Percentiles rank a stretch among this genome's conserved stretches.
phyloP scores from a whole-genome alignment of 2,888 invertebrate genomes.

The Eristalis pertinax region DNA sequence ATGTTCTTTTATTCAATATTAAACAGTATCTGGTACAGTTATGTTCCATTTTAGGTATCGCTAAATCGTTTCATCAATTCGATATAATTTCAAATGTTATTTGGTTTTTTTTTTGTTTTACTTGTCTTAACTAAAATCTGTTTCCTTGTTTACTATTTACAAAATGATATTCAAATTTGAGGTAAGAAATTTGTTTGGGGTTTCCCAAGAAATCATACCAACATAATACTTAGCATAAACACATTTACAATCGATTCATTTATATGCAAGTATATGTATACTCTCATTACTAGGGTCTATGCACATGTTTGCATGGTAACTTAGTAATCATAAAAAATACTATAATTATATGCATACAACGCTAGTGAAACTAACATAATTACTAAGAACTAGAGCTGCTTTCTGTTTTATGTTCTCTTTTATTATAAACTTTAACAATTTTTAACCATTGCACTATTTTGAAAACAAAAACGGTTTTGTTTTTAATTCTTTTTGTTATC shows the following conservation, averaged over 20 bases:
- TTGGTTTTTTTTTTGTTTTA: not conserved
- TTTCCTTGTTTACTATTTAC: constrained; percentile 26
- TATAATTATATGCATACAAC: constrained; percentile 45
- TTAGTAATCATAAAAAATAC: constrained; percentile 62
- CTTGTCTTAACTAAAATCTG: not conserved
- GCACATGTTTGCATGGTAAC: constrained; percentile 9
- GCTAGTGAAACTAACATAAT: constrained; percentile 47
- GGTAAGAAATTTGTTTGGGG: constrained; percentile 13
- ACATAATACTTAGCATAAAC: constrained; percentile 25
- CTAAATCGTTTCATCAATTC: constrained; percentile 58
- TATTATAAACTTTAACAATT: constrained; percentile 60
- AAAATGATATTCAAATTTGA: constrained; percentile 17
- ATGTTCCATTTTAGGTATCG: not conserved
- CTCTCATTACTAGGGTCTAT: constrained; percentile 15
- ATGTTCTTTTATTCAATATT: constrained; percentile 7
- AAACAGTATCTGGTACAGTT: constrained; percentile 18
- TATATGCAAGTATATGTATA: constrained; percentile 1
- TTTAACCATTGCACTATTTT: constrained; percentile 58
- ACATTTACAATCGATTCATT: constrained; percentile 45
- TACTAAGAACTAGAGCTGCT: constrained; percentile 10
- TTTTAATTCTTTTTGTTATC: constrained; percentile 3
- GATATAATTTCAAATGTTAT: constrained; percentile 23
- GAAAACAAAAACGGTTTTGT: constrained; percentile 57
- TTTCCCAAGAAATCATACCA: constrained; percentile 1
- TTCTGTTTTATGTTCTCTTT: constrained; percentile 21